Conservation (phyloP, 2,888 invertebrate genomes). For the Pammene fasciana region DNA sequence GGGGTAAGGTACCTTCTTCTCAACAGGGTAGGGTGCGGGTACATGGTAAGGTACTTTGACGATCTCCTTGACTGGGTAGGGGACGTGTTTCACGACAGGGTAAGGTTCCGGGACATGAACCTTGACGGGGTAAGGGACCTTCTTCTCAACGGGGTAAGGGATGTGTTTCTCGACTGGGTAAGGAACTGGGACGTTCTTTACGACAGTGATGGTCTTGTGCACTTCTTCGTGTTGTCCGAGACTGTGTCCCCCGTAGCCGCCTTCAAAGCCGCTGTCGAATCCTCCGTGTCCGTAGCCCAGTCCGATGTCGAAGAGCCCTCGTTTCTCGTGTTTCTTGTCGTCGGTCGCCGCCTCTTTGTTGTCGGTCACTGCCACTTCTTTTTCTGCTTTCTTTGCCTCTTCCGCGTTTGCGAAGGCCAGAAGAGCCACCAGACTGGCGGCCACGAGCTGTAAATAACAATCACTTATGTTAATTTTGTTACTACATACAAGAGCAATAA, state of each 20-base stretch:
- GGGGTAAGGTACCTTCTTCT: conserved; percentile 83
- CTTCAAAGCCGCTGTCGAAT: conserved; percentile 49
- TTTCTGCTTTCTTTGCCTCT: conserved; percentile 83
- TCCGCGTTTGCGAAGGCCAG: conserved; percentile 83
- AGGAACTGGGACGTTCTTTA: conserved; percentile 88
- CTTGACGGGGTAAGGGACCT: conserved; percentile 84
- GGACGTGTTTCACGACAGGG: conserved; percentile 86
- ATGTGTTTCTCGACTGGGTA: conserved; percentile 89
- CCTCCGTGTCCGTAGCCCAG: conserved; percentile 76
- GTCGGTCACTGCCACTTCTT: conserved; percentile 82
- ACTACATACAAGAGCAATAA: too few relatives aligned
- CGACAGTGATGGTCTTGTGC: conserved; percentile 87
- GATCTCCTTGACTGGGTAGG: conserved; percentile 86
- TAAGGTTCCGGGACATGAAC: conserved; percentile 88
- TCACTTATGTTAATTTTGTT: conserved; percentile 40
- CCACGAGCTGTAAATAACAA: conserved; percentile 76
- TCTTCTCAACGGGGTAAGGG: conserved; percentile 86
- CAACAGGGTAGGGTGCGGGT: conserved; percentile 88
- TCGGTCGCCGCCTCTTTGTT: conserved; percentile 78
- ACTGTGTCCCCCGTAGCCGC: conserved; percentile 55
- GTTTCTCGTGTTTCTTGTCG: conserved; percentile 89
- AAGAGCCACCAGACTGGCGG: conserved; percentile 85
- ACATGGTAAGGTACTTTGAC: conserved; percentile 85
- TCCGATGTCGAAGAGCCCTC: conserved; percentile 85
- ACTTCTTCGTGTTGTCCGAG: conserved; percentile 76